Conservation (phyloP, 2,888 invertebrate species). For the Drosophila percnosoma region DNA sequence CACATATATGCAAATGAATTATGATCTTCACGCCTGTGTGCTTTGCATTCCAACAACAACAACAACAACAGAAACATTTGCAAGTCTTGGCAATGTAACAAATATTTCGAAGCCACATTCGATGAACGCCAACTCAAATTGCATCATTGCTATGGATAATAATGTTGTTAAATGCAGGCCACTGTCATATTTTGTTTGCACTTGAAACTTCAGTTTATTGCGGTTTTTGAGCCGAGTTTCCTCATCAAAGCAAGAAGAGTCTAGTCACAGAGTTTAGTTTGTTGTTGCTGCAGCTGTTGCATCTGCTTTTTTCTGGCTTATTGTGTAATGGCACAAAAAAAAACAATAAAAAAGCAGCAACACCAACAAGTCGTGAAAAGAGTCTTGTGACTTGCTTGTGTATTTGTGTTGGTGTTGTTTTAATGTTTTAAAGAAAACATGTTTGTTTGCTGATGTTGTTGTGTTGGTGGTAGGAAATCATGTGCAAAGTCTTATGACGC, state of each 20-base stretch:
- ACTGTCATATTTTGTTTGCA: slow-evolving; percentile 63
- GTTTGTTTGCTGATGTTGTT: slow-evolving; percentile 33
- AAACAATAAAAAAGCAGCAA: slow-evolving; percentile 27
- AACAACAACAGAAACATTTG: slow-evolving; percentile 31
- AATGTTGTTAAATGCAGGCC: slow-evolving; percentile 54
- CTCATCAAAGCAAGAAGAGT: slow-evolving; percentile 30
- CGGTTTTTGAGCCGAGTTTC: slow-evolving; percentile 35
- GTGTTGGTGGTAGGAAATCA: slow-evolving; percentile 79
- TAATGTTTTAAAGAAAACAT: slow-evolving; percentile 42
- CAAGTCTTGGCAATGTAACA: slow-evolving; percentile 75
- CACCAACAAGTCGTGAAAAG: slow-evolving; percentile 50
- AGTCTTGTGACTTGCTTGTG: slow-evolving; percentile 56
- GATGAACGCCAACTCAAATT: slow-evolving; percentile 51
- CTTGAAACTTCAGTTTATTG: slow-evolving; percentile 63
- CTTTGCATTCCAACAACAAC: slow-evolving; percentile 44
- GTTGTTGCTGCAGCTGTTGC: slow-evolving; percentile 31
- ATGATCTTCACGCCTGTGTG: slow-evolving; percentile 75
- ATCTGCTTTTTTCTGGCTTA: slow-evolving; percentile 43
- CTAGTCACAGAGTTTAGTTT: slow-evolving; percentile 4
- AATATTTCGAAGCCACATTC: slow-evolving; percentile 67
- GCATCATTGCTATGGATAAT: slow-evolving; percentile 47
- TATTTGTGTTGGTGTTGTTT: slow-evolving; percentile 37
- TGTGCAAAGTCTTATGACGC: slow-evolving; percentile 79
- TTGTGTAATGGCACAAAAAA: slow-evolving; percentile 61
- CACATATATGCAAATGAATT: slow-evolving; percentile 62